These are phyloP conservation scores for Lepidocyrtinus sp. DNA, from an alignment of 2,888 invertebrate genomes.

Conservation along the genomic window DNA sequence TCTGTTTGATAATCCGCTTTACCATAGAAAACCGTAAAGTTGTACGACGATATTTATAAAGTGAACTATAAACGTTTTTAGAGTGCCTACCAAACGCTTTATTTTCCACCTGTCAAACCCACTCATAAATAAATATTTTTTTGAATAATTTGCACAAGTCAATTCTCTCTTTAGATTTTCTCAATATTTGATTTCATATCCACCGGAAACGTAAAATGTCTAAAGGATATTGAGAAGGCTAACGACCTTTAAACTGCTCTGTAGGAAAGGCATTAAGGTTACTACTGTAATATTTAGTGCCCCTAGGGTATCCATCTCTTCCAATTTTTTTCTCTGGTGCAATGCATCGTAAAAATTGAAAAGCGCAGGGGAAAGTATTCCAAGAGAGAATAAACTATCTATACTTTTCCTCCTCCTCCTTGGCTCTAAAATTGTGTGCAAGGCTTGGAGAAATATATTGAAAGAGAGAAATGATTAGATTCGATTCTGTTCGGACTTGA, in stretches of 20 bases:
- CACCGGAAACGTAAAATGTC: too few relatives aligned
- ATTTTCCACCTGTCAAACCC: conserved; percentile 33
- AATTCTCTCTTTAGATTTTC: too few relatives aligned
- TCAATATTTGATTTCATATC: too few relatives aligned
- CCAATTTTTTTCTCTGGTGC: background rate
- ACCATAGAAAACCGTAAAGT: background rate
- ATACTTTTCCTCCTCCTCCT: background rate
- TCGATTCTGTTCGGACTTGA: background rate
- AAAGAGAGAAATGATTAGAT: conserved; percentile 41
- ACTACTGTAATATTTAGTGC: background rate
- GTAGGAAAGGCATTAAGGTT: background rate
- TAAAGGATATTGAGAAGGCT: too few relatives aligned
- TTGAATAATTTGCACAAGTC: too few relatives aligned
- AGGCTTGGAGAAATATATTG: background rate
- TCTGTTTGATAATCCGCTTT: background rate
- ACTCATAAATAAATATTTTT: too few relatives aligned
- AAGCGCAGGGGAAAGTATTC: background rate
- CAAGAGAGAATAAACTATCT: background rate
- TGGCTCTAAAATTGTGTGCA: background rate
- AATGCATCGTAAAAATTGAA: conserved; percentile 35
- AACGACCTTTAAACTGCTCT: background rate
- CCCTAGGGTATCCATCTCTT: background rate
- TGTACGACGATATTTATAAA: background rate
- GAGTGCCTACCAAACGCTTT: background rate
- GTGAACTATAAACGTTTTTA: background rate